phyloP scores from a whole-genome alignment of 2,888 invertebrate species.

The Hydraecia micacea region DNA sequence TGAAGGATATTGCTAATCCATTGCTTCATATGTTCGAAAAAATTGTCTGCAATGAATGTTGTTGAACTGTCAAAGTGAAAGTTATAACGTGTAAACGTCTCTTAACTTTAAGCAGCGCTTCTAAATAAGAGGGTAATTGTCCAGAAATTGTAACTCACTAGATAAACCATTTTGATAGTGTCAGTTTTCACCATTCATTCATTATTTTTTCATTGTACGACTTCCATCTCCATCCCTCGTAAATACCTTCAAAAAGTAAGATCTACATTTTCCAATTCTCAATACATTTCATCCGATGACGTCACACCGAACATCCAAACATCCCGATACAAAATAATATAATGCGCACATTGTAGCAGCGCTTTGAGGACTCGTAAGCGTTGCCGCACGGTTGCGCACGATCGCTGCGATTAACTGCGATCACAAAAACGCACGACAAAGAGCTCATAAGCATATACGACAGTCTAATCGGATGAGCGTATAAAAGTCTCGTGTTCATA shows the following conservation, averaged over 20 bases:
- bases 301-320: constrained; percentile 42
- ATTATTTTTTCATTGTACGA: not conserved
- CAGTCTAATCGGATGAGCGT: constrained; percentile 87
- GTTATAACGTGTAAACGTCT: too few species aligned
- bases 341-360: constrained; percentile 69
- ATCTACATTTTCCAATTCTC: constrained; percentile 22
- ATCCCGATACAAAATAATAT: constrained; percentile 69
- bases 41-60: too few species aligned
- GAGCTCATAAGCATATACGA: constrained; percentile 86
- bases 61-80: too few species aligned
- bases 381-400: constrained; percentile 78
- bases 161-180: too few species aligned
- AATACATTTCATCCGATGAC: constrained; percentile 35
- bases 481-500: constrained; percentile 82
- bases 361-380: constrained; percentile 75
- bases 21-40: too few species aligned
- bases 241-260: not conserved
- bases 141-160: too few species aligned
- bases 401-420: constrained; percentile 81
- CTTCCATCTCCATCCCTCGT: not conserved
- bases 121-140: too few species aligned
- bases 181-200: not conserved
- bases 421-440: constrained; percentile 83
- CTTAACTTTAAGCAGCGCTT: too few species aligned
- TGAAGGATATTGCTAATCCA: too few species aligned